Percentiles rank a stretch among this genome's conserved stretches.
These are phyloP conservation scores for Pionites leucogaster DNA, from an alignment of 2,113 vertebrate species.

Conservation along the genomic window DNA sequence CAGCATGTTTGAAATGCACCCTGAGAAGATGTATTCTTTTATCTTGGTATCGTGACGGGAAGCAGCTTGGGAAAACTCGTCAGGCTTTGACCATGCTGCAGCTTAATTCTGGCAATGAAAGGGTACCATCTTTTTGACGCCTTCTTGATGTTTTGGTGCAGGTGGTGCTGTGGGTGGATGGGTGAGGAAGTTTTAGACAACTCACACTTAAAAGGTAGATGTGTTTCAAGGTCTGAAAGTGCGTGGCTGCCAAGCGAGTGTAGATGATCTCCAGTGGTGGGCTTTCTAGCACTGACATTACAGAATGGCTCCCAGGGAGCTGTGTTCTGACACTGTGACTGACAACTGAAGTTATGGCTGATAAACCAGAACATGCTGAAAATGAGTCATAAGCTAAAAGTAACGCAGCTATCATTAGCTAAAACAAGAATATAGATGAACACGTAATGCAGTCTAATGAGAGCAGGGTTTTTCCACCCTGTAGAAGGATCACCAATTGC, in stretches of 20 bases:
- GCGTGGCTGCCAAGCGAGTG: not conserved
- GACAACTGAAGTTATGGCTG: not conserved
- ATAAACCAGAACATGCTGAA: constrained; percentile 10
- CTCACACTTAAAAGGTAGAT: not conserved
- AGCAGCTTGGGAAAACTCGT: not conserved
- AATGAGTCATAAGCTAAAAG: constrained; percentile 53
- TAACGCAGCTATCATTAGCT: constrained; percentile 10
- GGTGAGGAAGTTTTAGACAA: not conserved
- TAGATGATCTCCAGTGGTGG: not conserved
- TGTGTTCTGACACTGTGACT: not conserved
- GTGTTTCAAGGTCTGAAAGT: constrained; percentile 2
- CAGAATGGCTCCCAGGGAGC: not conserved
- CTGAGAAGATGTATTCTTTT: not conserved
- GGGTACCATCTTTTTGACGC: not conserved
- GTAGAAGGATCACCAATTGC: not conserved
- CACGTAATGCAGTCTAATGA: not conserved
- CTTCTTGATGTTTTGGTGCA: not conserved
- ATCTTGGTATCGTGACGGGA: accelerated
- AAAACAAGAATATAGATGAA: not conserved
- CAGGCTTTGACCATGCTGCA: not conserved
- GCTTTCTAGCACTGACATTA: not conserved
- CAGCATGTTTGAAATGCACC: not conserved
- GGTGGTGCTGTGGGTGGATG: constrained; percentile 57
- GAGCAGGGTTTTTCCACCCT: not conserved
- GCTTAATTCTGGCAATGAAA: not conserved